These are phyloP conservation scores for Danio albolineatus DNA, from an alignment of 2,797 vertebrate genomes.

Conservation along the genomic window DNA sequence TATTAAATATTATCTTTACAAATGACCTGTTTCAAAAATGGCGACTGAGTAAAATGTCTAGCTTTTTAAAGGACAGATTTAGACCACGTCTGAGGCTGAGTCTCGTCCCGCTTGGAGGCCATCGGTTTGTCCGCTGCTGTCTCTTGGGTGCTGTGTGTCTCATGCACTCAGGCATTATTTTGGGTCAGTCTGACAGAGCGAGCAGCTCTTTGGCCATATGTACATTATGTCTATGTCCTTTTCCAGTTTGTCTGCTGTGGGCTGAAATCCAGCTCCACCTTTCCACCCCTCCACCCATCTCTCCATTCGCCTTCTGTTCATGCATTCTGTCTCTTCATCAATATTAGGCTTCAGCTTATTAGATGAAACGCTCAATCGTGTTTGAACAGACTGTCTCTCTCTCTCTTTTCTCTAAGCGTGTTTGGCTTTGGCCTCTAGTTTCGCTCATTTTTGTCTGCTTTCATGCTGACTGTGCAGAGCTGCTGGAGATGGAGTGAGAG, in stretches of 20 bases:
- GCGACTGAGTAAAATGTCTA: too few species aligned
- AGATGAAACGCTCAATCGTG: slow-evolving; percentile 24
- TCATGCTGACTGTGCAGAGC: neutral
- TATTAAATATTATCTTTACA: too few species aligned
- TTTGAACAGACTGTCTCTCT: slow-evolving; percentile 35
- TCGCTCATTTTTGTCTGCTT: neutral
- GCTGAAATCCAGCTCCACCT: slow-evolving; percentile 36
- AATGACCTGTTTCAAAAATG: too few species aligned
- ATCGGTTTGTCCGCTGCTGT: slow-evolving; percentile 27
- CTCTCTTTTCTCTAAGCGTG: neutral
- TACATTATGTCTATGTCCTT: slow-evolving; percentile 21
- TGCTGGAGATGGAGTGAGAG: neutral
- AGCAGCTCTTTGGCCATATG: slow-evolving; percentile 45
- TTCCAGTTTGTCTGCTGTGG: slow-evolving; percentile 44
- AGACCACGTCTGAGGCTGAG: neutral
- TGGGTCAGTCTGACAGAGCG: slow-evolving; percentile 24
- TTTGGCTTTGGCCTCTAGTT: slow-evolving; percentile 12
- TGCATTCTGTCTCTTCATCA: slow-evolving; percentile 39
- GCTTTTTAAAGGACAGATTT: neutral
- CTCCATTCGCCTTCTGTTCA: slow-evolving; percentile 44
- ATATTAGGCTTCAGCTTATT: slow-evolving; percentile 37
- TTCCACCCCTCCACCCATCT: slow-evolving; percentile 1
- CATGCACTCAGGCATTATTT: slow-evolving; percentile 28
- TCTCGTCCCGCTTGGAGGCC: neutral
- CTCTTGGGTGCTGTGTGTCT: slow-evolving; percentile 21